Base-by-base conservation (phyloP, 2,113 vertebrate genomes). In the Zosterops hypoxanthus region DNA sequence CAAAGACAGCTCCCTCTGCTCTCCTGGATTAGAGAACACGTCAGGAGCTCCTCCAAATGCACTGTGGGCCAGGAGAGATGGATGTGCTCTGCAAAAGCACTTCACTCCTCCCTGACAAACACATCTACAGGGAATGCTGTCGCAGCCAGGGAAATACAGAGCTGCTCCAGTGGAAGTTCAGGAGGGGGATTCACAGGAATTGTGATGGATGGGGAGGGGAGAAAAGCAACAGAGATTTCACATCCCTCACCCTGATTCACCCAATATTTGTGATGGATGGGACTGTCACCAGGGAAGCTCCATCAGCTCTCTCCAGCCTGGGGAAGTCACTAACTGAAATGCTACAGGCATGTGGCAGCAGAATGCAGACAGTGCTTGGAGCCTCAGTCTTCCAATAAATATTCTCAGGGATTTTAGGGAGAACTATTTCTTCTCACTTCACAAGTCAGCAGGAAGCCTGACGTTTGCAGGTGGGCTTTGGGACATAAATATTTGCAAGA, bases 1-100 rank as follows among this genome's bases (percentile, higher is more conserved):
- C 91, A 92, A 77, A 95, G 81, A 87, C 94, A 95, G 92, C 83
- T 92, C 91, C 7, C 68, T 69, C 80, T 56, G 39, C 6, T 86
- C 92, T 86, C 92, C 60, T 64, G 61, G 81, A 57, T 91, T 76
- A 63, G 88, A 90, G 66, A 49, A 53, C 89, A 69, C 6, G 0
- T 76, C 12, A 42, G 28, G 44, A 92, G 91, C 76, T 64, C n/a
- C 82, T 79, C 86, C 31, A 49, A 63, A 70, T 5, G 64, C 31
- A 25, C 64, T 2, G 17, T 11, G 87, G 86, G 59, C 86, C 81
- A 25, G 72, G 47, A 8, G 2, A 88, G 86, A 84, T 16, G 44
- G 78, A 84, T 31, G 56, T 39, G 63, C 71, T 72, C 85, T 88
- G 88, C 92, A 69, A 18, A 60, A 85, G 46, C 60, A 61, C 66